Evolutionary conservation across 1,140 invertebrate genomes (phyloP), one percentile per base, ranked within the genome.

Genomic region (Hyposmocoma kahamanoa): DNA sequence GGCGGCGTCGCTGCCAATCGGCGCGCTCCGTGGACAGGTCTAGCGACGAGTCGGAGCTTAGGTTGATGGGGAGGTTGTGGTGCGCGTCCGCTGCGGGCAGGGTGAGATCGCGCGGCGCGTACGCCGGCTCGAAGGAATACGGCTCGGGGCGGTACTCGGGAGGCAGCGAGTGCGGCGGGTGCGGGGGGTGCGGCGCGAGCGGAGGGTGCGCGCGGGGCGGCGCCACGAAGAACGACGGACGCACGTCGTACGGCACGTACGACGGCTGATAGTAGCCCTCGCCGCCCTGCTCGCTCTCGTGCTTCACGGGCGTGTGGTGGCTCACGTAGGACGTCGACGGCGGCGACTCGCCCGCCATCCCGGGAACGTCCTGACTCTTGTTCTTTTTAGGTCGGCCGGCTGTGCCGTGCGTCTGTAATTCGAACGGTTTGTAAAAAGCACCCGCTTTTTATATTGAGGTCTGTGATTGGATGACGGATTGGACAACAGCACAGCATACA

Each of bases 321-420:
- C 57, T 32, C 21, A 59, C 56, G 54, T 72, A 82, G 20, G 78
- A 82, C 19, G 75, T 77, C 11, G 75, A 79, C 46, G 78, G 78
- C 3, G 78, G 74, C 1, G 78, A 75, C 47, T 78, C 78, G 11
- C 61, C 67, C 20, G 67, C 24, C 2, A 59, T 46, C 22, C n/a
- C n/a, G n/a, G n/a, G n/a, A n/a, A n/a, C n/a, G n/a, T 82, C 81
- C 34, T 71, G 69, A 2, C 56, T 67, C 46, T 84, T 86, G 59
- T 79, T 79, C 56, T 84, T 84, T 50, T 85, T 84, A n/a, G 78
- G 76, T 38, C 81, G 68, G 0, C 74, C 78, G 1, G 77, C 75
- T 19, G 71, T 73, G 2, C 72, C 73, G 38, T 80, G 73, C 11
- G 76, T 71, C 71, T 84, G 60, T 5, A 45, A 42, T 50, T 17